These are phyloP conservation scores for Mechanitis messenoides DNA, from an alignment of 2,888 invertebrate species.

Conservation along the genomic window DNA sequence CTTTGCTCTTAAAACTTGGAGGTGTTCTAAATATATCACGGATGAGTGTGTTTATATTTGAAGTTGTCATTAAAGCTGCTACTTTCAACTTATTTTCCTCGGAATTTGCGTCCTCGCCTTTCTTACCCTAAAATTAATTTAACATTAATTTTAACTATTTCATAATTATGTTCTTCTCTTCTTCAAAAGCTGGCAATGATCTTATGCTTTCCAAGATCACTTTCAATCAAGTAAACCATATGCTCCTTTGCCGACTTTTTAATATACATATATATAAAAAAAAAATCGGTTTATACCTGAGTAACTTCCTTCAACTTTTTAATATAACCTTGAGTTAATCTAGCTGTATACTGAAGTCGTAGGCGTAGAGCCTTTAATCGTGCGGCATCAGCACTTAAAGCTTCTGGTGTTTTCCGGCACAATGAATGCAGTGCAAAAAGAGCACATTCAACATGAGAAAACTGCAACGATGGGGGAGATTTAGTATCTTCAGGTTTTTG, in stretches of 20 bases:
- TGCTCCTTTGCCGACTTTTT: no score
- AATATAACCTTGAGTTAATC: conserved; percentile 89
- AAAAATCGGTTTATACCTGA: conserved; percentile 47
- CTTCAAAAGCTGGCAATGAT: no score
- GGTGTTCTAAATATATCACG: conserved; percentile 96
- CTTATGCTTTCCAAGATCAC: no score
- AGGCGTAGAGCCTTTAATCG: conserved; percentile 90
- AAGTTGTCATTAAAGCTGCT: conserved; percentile 90
- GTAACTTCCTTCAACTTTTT: conserved; percentile 82
- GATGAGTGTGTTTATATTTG: conserved; percentile 93
- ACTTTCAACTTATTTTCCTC: conserved; percentile 88
- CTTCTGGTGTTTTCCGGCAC: conserved; percentile 86
- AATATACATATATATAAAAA: not conserved
- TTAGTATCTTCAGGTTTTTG: conserved; percentile 52
- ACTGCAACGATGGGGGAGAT: conserved; percentile 88
- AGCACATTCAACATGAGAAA: conserved; percentile 95
- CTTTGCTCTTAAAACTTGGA: conserved; percentile 91
- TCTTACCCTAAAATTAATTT: conserved; percentile 76
- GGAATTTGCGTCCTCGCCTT: conserved; percentile 82
- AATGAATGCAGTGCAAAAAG: conserved; percentile 86
- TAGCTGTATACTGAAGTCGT: conserved; percentile 93
- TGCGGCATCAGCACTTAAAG: conserved; percentile 81
- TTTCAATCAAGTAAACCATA: no score
- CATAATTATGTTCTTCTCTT: no score
- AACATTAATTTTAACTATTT: conserved; percentile 1